Evolutionary conservation across 1,140 invertebrate genomes (phyloP).

Genomic region (Ctenoplectra terminalis): DNA sequence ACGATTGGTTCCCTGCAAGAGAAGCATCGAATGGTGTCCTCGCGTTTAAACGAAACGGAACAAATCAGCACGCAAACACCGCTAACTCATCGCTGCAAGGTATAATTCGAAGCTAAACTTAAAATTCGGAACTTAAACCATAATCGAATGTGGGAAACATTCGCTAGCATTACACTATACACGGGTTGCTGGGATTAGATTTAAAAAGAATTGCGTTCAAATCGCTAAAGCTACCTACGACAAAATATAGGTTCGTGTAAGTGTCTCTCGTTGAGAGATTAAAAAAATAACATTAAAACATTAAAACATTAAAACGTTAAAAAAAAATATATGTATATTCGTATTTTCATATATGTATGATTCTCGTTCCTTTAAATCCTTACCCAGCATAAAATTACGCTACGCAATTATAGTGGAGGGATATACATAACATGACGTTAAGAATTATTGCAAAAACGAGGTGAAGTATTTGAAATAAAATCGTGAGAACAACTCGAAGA

Average conservation of each 20-base stretch:
- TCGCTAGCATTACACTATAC: slow-evolving; percentile 69
- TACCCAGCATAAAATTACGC: slow-evolving; percentile 40
- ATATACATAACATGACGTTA: slow-evolving; percentile 29
- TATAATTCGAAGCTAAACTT: slow-evolving; percentile 60
- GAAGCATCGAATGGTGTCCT: slow-evolving; percentile 3
- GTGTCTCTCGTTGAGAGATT: background rate
- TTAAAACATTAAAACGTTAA: too few species aligned
- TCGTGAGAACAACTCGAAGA: background rate
- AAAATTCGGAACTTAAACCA: slow-evolving; percentile 56
- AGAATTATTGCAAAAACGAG: slow-evolving; percentile 24
- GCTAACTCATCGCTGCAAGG: slow-evolving; percentile 21
- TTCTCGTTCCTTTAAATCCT: slow-evolving; percentile 14
- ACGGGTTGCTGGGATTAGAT: slow-evolving; percentile 41
- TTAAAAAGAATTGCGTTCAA: background rate
- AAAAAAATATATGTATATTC: background rate
- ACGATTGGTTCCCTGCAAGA: background rate
- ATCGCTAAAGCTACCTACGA: background rate
- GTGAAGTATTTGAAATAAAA: slow-evolving; percentile 38
- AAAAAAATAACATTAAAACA: background rate
- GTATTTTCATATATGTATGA: background rate
- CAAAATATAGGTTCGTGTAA: background rate
- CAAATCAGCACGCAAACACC: slow-evolving; percentile 44
- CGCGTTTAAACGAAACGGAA: slow-evolving; percentile 17
- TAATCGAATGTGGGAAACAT: slow-evolving; percentile 65
- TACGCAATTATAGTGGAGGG: slow-evolving; percentile 31